Evolutionary conservation across 2,888 invertebrate species (phyloP).

Genomic region (Lissocephala sabroskyi): DNA sequence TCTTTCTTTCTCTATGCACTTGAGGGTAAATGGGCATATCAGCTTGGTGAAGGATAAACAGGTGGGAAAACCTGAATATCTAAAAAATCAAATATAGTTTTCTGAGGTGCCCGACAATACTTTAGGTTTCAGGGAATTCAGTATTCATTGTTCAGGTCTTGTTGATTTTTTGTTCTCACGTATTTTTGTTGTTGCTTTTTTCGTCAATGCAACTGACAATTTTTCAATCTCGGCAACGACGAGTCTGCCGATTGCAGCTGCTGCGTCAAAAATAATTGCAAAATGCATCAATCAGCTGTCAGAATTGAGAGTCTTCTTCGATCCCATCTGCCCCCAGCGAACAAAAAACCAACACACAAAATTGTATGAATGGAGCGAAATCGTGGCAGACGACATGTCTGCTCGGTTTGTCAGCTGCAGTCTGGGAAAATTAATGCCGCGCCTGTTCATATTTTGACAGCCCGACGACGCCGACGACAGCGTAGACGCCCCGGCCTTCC

Average conservation of each 20-base stretch:
- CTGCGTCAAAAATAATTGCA: conserved; percentile 61
- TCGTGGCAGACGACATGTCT: conserved; percentile 25
- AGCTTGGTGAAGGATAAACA: too few relatives aligned
- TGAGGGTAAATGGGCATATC: too few relatives aligned
- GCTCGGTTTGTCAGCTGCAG: conserved; percentile 30
- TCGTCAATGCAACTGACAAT: conserved; percentile 57
- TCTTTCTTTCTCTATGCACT: too few relatives aligned
- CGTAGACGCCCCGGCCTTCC: conserved; percentile 2
- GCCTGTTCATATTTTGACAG: conserved; percentile 38
- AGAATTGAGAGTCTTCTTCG: conserved; percentile 31
- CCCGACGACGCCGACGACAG: conserved; percentile 10
- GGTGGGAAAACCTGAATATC: too few relatives aligned
- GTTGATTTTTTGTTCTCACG: conserved; percentile 16
- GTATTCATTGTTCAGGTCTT: too few relatives aligned
- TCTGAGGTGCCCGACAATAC: too few relatives aligned
- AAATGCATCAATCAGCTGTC: conserved; percentile 65
- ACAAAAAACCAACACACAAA: not conserved
- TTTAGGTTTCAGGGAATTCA: too few relatives aligned
- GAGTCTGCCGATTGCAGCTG: not conserved
- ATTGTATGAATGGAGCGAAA: not conserved
- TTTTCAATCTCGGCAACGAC: conserved; percentile 45
- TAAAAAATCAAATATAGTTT: too few relatives aligned
- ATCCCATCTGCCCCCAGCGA: too few relatives aligned
- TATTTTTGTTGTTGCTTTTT: conserved; percentile 14
- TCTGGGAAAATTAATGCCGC: conserved; percentile 27